Conservation (phyloP, 2,113 vertebrate species). For the Naja naja region DNA sequence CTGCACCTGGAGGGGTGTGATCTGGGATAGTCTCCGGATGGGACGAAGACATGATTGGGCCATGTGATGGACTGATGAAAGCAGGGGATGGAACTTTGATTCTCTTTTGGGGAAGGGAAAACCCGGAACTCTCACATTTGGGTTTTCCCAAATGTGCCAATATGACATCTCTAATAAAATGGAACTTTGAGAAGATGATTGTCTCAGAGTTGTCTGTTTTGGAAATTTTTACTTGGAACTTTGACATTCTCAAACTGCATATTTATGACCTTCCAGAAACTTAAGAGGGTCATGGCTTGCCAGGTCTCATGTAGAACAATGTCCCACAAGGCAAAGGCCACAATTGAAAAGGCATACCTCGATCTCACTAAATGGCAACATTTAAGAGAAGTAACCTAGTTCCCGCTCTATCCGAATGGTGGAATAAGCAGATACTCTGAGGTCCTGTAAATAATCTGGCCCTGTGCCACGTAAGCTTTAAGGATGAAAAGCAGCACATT, state of each 20-base stretch:
- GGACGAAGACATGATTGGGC: too few relatives aligned
- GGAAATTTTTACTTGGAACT: too few relatives aligned
- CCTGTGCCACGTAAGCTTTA: neutral
- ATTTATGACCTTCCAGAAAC: neutral
- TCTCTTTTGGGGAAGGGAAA: too few relatives aligned
- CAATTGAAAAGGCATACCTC: neutral
- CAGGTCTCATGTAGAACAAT: neutral
- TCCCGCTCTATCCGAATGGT: neutral
- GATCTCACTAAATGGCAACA: neutral
- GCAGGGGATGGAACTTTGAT: too few relatives aligned
- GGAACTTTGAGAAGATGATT: too few relatives aligned
- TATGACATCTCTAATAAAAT: too few relatives aligned
- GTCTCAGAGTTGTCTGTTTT: too few relatives aligned
- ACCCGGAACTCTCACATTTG: too few relatives aligned
- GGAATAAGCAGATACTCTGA: neutral
- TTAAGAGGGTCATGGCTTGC: neutral
- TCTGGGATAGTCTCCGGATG: too few relatives aligned
- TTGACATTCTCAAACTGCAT: neutral
- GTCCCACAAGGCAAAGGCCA: neutral
- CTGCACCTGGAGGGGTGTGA: too few relatives aligned
- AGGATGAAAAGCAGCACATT: neutral
- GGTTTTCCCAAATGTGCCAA: too few relatives aligned
- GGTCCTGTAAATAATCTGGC: neutral
- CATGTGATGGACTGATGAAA: too few relatives aligned
- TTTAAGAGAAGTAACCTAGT: neutral